Conservation (phyloP, 1,140 invertebrate genomes). For the Drosophila fuyamai region DNA sequence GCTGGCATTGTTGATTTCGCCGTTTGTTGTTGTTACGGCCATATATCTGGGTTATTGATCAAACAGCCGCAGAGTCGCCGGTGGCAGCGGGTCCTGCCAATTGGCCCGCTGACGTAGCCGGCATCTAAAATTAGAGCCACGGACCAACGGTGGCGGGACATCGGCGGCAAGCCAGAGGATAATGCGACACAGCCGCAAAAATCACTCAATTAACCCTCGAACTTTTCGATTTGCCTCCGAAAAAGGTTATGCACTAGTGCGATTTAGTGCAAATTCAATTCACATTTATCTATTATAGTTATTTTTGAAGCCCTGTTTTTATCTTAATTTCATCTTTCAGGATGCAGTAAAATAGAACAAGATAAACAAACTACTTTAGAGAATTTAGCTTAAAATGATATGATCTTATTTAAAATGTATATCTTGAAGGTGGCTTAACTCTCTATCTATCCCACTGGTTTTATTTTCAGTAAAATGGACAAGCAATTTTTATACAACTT, state of each 20-base stretch:
- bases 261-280: too few relatives aligned
- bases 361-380: too few relatives aligned
- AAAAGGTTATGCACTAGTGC: background rate
- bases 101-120: conserved; percentile 58
- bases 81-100: conserved; percentile 7
- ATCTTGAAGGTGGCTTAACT: too few relatives aligned
- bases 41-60: conserved; percentile 55
- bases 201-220: conserved; percentile 12
- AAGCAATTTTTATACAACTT: too few relatives aligned
- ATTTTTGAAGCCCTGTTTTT: too few relatives aligned
- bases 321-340: too few relatives aligned
- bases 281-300: too few relatives aligned
- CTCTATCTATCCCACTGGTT: too few relatives aligned
- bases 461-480: too few relatives aligned
- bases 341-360: too few relatives aligned
- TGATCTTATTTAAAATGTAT: too few relatives aligned
- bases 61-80: conserved; percentile 41
- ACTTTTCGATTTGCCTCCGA: background rate
- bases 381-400: too few relatives aligned
- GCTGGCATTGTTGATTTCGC: conserved; percentile 18
- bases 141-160: conserved; percentile 3
- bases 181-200: conserved; percentile 5
- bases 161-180: background rate
- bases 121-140: conserved; percentile 47
- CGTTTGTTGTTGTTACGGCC: conserved; percentile 25